phyloP scores from a whole-genome alignment of 2,113 vertebrate species.

The Rhadina sibilatrix region DNA sequence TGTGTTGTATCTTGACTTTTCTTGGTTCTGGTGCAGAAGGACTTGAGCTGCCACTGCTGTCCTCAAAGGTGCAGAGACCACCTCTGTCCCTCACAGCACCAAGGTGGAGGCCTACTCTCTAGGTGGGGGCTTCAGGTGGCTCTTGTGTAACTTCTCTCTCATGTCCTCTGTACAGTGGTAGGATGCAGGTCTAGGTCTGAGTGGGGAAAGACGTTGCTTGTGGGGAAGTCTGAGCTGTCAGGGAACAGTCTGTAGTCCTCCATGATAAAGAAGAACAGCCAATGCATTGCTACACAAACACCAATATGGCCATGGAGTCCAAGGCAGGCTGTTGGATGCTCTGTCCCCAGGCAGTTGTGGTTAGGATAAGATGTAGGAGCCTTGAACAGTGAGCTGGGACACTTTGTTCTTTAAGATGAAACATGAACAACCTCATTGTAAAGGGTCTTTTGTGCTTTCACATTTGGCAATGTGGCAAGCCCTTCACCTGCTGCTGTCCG shows the following conservation, averaged over 20 bases:
- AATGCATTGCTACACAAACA: neutral
- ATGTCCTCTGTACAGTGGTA: neutral
- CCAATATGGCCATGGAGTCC: rapidly evolving
- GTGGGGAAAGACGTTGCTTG: rapidly evolving
- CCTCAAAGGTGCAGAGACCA: neutral
- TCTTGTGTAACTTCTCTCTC: neutral
- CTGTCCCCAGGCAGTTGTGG: rapidly evolving
- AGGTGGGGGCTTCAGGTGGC: neutral
- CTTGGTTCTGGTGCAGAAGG: neutral
- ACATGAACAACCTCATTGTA: neutral
- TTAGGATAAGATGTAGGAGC: neutral
- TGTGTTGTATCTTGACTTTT: neutral
- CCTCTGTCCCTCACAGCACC: neutral
- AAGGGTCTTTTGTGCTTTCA: neutral
- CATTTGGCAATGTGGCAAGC: neutral
- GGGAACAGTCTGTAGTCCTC: neutral
- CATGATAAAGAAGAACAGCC: neutral
- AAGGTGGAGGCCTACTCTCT: neutral
- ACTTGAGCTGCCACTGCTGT: neutral
- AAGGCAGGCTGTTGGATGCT: neutral
- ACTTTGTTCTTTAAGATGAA: neutral
- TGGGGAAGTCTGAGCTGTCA: neutral
- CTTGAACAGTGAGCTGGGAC: neutral
- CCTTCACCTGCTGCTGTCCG: neutral
- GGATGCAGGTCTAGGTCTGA: neutral